A percentile compares a stretch with the other conserved stretches of the same genome.
Conservation (phyloP, 2,888 invertebrate species). For the Dione juno region DNA sequence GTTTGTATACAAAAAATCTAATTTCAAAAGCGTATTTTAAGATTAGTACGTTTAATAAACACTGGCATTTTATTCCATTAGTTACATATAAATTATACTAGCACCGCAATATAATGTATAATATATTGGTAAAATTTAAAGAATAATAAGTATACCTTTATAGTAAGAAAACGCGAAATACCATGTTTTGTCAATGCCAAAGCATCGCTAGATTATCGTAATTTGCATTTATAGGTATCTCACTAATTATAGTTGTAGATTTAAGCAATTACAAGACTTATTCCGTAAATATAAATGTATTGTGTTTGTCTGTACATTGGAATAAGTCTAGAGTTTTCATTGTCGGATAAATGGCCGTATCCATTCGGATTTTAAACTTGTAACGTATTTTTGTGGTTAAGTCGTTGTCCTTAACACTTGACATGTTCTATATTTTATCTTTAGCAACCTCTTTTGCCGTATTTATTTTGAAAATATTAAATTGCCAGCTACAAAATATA, state of each 20-base stretch:
- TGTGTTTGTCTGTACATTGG: slow-evolving; percentile 67
- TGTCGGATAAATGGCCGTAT: slow-evolving; percentile 45
- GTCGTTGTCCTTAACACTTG: slow-evolving; percentile 39
- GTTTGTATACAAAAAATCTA: background rate
- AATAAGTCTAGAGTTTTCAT: slow-evolving; percentile 73
- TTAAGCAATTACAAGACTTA: slow-evolving; percentile 81
- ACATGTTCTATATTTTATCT: slow-evolving; percentile 6
- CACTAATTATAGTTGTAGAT: slow-evolving; percentile 77
- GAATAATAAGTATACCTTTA: slow-evolving; percentile 13
- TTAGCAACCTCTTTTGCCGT: background rate
- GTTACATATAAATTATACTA: slow-evolving; percentile 21
- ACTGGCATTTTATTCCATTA: slow-evolving; percentile 16
- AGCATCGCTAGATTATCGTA: slow-evolving; percentile 83
- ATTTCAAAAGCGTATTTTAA: slow-evolving; percentile 7
- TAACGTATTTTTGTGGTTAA: slow-evolving; percentile 43
- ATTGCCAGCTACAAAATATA: background rate
- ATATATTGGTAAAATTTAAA: slow-evolving; percentile 14
- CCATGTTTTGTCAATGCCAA: slow-evolving; percentile 84
- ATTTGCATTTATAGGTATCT: slow-evolving; percentile 83
- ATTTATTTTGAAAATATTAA: background rate
- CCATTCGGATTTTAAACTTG: slow-evolving; percentile 31
- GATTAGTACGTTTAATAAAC: slow-evolving; percentile 13
- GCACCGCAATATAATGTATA: slow-evolving; percentile 25
- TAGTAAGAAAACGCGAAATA: slow-evolving; percentile 57
- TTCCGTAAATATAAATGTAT: slow-evolving; percentile 73